Conservation (phyloP, 2,888 invertebrate species). For the Dynastes tityus region DNA sequence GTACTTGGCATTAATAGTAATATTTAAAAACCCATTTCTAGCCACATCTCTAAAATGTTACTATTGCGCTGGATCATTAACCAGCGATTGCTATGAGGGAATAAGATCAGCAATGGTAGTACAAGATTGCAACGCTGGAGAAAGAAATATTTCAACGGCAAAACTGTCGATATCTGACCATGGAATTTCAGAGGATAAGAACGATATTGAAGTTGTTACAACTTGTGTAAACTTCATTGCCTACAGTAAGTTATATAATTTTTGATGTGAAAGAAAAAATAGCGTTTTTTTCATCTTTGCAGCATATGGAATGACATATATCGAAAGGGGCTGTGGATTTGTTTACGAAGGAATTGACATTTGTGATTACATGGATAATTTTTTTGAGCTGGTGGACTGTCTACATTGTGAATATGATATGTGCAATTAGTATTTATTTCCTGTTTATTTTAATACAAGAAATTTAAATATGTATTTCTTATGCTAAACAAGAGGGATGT, state of each 20-base stretch:
- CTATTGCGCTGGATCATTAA: constrained; percentile 51
- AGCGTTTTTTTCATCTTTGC: background rate
- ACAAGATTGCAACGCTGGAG: constrained; percentile 50
- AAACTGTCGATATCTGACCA: constrained; percentile 36
- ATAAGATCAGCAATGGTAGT: constrained; percentile 50
- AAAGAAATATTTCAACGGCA: constrained; percentile 46
- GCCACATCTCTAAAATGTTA: constrained; percentile 49
- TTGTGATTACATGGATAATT: constrained; percentile 45
- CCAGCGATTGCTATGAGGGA: constrained; percentile 54
- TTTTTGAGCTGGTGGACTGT: constrained; percentile 32
- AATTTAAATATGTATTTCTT: background rate
- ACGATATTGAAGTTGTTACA: constrained; percentile 30
- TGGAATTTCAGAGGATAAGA: constrained; percentile 22
- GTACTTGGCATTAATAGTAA: too few relatives aligned
- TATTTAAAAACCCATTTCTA: background rate
- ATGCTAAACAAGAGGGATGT: too few relatives aligned
- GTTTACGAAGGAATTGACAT: constrained; percentile 49
- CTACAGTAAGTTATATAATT: constrained; percentile 21
- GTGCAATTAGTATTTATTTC: constrained; percentile 41
- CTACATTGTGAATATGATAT: constrained; percentile 38
- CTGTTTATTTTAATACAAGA: constrained; percentile 2
- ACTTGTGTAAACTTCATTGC: constrained; percentile 45
- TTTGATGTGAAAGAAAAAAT: background rate
- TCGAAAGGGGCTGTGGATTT: constrained; percentile 50
- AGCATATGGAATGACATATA: constrained; percentile 44